phyloP scores from a whole-genome alignment of 2,113 vertebrate species.

The Leptosomus discolor region DNA sequence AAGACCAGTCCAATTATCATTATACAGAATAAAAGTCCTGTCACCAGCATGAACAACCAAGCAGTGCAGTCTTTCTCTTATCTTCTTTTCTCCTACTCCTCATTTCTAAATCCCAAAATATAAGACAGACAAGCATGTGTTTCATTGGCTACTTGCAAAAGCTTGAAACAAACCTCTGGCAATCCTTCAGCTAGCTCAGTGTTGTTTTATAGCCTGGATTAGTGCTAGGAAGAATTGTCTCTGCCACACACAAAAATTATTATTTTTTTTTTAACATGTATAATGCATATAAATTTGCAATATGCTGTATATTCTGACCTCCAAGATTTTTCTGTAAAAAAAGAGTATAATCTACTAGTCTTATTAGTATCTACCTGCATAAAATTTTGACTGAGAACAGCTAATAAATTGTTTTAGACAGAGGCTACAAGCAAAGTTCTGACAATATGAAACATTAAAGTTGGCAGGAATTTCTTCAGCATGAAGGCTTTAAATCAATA shows the following conservation, averaged over 20 bases:
- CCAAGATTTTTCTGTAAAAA: neutral
- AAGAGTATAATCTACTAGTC: neutral
- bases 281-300: neutral
- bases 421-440: neutral
- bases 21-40: neutral
- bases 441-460: neutral
- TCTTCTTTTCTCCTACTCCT: neutral
- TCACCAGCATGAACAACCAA: neutral
- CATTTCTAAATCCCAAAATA: neutral
- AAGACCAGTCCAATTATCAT: neutral
- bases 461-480: neutral
- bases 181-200: neutral
- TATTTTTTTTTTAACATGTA: neutral
- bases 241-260: neutral
- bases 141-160: neutral
- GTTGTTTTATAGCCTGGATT: neutral
- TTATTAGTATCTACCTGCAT: neutral
- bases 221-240: neutral
- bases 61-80: neutral
- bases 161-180: neutral
- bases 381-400: neutral
- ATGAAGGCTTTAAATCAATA: neutral
- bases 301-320: neutral
- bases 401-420: neutral
- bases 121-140: neutral